These are phyloP conservation scores for Pycnonotus jocosus DNA, from an alignment of 2,113 vertebrate genomes.

Conservation along the genomic window DNA sequence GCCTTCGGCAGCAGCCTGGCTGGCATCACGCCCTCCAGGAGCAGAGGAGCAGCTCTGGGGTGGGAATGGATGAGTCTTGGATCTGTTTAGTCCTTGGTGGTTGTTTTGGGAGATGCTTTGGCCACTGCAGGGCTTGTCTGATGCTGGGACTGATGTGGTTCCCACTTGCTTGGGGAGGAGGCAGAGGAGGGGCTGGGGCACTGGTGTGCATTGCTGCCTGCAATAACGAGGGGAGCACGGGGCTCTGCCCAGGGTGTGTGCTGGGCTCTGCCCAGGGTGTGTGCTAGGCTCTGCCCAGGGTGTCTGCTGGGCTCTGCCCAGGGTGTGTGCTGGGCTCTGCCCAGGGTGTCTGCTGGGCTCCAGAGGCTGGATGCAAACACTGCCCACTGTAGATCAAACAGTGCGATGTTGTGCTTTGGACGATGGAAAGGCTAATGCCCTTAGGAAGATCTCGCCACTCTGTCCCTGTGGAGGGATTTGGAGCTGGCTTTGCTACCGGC, in stretches of 20 bases:
- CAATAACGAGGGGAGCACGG: fast-evolving
- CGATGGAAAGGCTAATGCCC: neutral
- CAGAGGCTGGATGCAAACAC: neutral
- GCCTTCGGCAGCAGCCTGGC: neutral
- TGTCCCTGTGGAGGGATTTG: neutral
- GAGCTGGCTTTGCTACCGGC: neutral
- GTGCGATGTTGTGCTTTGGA: neutral
- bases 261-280: no score
- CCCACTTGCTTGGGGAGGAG: neutral
- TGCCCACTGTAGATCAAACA: fast-evolving
- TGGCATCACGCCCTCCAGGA: neutral
- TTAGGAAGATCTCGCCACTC: fast-evolving
- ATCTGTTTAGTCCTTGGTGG: neutral
- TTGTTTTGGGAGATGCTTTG: neutral
- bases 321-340: neutral
- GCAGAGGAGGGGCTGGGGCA: fast-evolving
- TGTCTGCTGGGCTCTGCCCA: neutral
- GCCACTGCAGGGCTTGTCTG: fast-evolving
- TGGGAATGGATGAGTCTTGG: neutral
- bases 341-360: neutral
- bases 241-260: neutral
- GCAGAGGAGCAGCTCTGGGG: neutral
- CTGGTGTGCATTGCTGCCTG: neutral
- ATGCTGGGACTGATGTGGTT: no score
- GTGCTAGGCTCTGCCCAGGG: neutral